Evolutionary conservation across 2,888 invertebrate genomes (phyloP).

Genomic region (Coenonympha glycerion): DNA sequence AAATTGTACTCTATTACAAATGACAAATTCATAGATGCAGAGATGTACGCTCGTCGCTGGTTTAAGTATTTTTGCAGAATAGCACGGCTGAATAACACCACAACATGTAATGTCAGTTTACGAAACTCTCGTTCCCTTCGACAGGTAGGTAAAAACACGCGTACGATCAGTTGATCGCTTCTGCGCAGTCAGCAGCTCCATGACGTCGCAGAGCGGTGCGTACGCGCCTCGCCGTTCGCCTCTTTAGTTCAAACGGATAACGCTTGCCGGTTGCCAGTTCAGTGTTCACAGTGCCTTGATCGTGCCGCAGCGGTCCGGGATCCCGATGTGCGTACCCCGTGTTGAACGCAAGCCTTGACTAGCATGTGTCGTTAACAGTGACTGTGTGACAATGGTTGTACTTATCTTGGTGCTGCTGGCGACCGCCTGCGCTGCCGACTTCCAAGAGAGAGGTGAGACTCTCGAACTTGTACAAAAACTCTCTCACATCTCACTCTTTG

Average conservation of each 20-base stretch:
- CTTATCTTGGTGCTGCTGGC: constrained; percentile 37
- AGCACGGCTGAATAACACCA: no score
- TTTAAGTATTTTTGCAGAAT: no score
- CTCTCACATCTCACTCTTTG: not conserved
- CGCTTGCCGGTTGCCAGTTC: no score
- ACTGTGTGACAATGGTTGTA: constrained; percentile 36
- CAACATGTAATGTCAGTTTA: no score
- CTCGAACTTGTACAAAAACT: not conserved
- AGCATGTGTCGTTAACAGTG: constrained; percentile 46
- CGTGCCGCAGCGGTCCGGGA: constrained; percentile 35
- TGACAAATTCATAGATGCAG: no score
- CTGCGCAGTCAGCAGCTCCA: constrained; percentile 30
- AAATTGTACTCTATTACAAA: no score
- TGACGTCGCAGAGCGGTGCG: constrained; percentile 38
- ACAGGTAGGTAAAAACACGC: not conserved
- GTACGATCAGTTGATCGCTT: not conserved
- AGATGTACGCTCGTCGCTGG: no score
- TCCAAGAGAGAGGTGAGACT: constrained; percentile 63
- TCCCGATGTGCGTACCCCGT: constrained; percentile 31
- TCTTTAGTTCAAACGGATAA: not conserved
- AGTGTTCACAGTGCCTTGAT: constrained; percentile 48
- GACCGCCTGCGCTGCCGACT: constrained; percentile 43
- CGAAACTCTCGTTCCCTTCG: no score
- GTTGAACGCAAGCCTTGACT: constrained; percentile 37
- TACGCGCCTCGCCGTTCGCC: constrained; percentile 43